Percentiles rank a stretch among this genome's conserved stretches.
These are phyloP conservation scores for Lasioglossum pauxillum DNA, from an alignment of 2,888 invertebrate genomes.

Conservation along the genomic window DNA sequence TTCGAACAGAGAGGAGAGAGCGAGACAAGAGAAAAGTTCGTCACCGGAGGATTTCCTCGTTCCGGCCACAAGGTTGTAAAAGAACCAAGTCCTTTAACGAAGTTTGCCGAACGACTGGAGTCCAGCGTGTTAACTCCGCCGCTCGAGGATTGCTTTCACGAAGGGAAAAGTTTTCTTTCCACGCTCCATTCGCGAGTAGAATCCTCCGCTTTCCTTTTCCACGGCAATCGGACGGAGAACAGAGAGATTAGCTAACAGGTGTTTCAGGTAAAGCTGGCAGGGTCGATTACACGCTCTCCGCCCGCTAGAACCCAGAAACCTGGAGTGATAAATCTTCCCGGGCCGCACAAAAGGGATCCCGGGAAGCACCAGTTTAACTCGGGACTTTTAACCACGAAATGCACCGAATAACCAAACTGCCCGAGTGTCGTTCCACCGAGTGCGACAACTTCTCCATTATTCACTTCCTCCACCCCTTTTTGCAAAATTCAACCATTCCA, in stretches of 20 bases:
- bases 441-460: background rate
- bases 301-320: slow-evolving; percentile 23
- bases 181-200: slow-evolving; percentile 14
- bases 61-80: background rate
- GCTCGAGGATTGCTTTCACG: slow-evolving; percentile 32
- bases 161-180: slow-evolving; percentile 37
- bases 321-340: slow-evolving; percentile 51
- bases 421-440: background rate
- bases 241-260: slow-evolving; percentile 58
- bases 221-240: slow-evolving; percentile 22
- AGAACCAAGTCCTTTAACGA: slow-evolving; percentile 27
- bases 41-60: background rate
- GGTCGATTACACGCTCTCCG: slow-evolving; percentile 56
- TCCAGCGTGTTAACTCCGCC: slow-evolving; percentile 10
- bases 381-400: background rate
- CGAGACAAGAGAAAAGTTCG: background rate
- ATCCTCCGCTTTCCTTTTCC: slow-evolving; percentile 25
- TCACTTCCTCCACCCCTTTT: background rate
- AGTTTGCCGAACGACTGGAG: slow-evolving; percentile 32
- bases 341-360: slow-evolving; percentile 23
- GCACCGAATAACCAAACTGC: background rate
- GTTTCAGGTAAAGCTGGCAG: slow-evolving; percentile 50
- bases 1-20: background rate
- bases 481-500: background rate
- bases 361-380: slow-evolving; percentile 13